These are phyloP conservation scores for Drosophila atripex DNA, from an alignment of 2,888 invertebrate species.

Conservation along the genomic window DNA sequence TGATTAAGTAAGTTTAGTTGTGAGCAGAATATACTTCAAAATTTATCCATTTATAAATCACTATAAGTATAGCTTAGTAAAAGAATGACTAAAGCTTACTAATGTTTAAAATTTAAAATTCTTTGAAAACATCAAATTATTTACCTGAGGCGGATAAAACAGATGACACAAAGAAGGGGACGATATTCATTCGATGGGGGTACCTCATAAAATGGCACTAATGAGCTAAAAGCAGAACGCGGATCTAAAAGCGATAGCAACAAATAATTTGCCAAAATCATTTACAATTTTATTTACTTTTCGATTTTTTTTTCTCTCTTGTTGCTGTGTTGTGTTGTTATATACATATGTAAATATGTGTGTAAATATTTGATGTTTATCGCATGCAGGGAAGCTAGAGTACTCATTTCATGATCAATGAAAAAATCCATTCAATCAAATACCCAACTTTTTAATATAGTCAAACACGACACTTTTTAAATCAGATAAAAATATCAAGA, in stretches of 20 bases:
- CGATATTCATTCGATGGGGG: constrained; percentile 11
- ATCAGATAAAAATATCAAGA: no score
- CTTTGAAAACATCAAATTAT: neutral
- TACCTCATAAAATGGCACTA: constrained; percentile 65
- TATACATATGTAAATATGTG: constrained; percentile 20
- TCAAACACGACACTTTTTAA: no score
- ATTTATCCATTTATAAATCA: no score
- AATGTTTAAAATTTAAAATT: neutral
- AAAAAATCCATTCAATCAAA: no score
- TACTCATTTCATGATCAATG: no score
- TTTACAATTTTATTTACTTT: constrained; percentile 66
- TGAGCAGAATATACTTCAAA: no score
- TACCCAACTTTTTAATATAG: no score
- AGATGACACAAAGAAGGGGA: neutral
- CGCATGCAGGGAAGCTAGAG: neutral
- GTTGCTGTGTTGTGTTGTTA: constrained; percentile 49
- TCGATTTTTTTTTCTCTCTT: constrained; percentile 58
- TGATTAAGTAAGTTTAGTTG: no score
- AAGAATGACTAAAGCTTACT: no score
- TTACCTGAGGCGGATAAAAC: neutral
- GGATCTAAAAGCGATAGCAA: constrained; percentile 54
- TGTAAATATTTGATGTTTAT: neutral
- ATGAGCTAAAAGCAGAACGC: constrained; percentile 63
- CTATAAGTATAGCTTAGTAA: no score
- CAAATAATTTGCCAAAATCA: constrained; percentile 71